A percentile compares a stretch with the other conserved stretches of the same genome.
phyloP scores from a whole-genome alignment of 2,888 invertebrate genomes.

The Sceliomorpha sp. region DNA sequence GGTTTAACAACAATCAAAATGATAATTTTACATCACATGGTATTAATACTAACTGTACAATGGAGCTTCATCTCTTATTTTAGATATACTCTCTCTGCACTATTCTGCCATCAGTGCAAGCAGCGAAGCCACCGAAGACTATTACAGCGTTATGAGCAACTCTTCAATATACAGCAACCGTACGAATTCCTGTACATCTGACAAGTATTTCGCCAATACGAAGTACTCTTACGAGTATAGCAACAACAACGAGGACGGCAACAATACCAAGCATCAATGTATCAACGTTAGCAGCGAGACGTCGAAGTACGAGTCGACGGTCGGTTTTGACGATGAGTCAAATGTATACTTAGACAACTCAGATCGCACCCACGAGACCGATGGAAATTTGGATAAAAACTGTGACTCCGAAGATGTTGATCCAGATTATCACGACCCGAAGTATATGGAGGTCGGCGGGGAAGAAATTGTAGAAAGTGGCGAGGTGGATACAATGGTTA shows the following conservation, averaged over 20 bases:
- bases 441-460: slow-evolving; percentile 76
- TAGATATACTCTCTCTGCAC: slow-evolving; percentile 74
- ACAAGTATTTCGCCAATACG: slow-evolving; percentile 66
- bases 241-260: slow-evolving; percentile 68
- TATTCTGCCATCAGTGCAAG: slow-evolving; percentile 72
- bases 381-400: slow-evolving; percentile 69
- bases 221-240: slow-evolving; percentile 63
- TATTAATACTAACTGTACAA: slow-evolving; percentile 14
- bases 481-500: slow-evolving; percentile 77
- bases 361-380: slow-evolving; percentile 65
- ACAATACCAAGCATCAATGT: slow-evolving; percentile 63
- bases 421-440: slow-evolving; percentile 72
- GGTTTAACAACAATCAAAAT: too few relatives aligned
- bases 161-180: slow-evolving; percentile 66
- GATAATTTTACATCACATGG: too few relatives aligned
- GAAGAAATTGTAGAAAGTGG: slow-evolving; percentile 77
- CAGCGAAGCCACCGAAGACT: slow-evolving; percentile 68
- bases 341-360: slow-evolving; percentile 64
- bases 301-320: slow-evolving; percentile 65
- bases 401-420: slow-evolving; percentile 69
- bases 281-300: slow-evolving; percentile 59
- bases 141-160: slow-evolving; percentile 72
- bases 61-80: slow-evolving; percentile 55
- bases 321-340: slow-evolving; percentile 58
- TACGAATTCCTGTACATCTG: slow-evolving; percentile 59